Evolutionary conservation across 1,140 invertebrate species (phyloP), one percentile per base, ranked within the genome.

Genomic region (Argopecten irradians): DNA sequence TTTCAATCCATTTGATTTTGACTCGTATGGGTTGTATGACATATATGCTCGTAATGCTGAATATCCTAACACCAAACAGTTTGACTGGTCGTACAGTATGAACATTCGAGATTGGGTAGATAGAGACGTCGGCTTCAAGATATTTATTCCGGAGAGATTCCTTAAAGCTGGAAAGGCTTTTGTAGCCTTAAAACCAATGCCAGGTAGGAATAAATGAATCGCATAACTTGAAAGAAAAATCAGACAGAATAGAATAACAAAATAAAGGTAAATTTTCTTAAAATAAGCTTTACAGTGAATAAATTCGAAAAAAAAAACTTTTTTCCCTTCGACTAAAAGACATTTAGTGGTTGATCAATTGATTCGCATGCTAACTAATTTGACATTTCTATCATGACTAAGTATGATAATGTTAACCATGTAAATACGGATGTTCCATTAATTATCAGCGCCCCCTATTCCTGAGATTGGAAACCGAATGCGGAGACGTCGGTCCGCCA

Each of bases 111-210:
- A 83, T 3, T 83, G 82, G 71, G 36, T 41, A 16, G 32, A 28
- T 39, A 82, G 33, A 36, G 34, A 83, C 16, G 35, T 28, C n/a
- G 86, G 86, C 9, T 87, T 87, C 36, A 87, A 87, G 39, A 83
- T 87, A 83, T 83, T 83, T 83, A 43, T 87, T 71, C 55, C 55
- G 16, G 55, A n/a, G 55, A 71, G 1, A 71, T n/a, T 28, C 5
- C 55, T 71, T 0, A n/a, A 71, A n/a, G 55, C 55, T 5, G 55
- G 55, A 11, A 71, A 71, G n/a, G 55, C 5, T 28, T 71, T 28
- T n/a, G 22, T 71, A 71, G 55, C 55, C n/a, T 71, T 71, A 16
- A 71, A 71, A 71, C 55, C 55, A 71, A 71, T 71, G 1, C 43
- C 43, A 16, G 43, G 43, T 39, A 39, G 13, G n/a, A n/a, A n/a